Evolutionary conservation across 2,888 invertebrate genomes (phyloP), one percentile per base, ranked within the genome.

Genomic region (Drosophila mayaguana): DNA sequence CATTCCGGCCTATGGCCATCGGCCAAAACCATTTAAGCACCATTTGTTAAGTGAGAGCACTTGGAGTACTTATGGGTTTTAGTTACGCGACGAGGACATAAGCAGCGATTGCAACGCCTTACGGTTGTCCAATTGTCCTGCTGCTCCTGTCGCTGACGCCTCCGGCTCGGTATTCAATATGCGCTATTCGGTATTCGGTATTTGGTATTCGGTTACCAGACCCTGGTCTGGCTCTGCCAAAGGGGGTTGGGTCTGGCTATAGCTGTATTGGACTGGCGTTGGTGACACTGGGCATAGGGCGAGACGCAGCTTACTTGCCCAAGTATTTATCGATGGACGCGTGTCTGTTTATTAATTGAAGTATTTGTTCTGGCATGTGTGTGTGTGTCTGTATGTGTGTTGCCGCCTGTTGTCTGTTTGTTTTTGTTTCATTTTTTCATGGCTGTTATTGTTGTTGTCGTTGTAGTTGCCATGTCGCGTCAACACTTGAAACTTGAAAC

Each of bases 281-380:
- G 48, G 1, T n/a, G 6, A 12, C 34, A 20, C 55, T 73, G 81
- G 32, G 18, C 34, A 46, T 64, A 43, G 78, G 63, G 67, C 59
- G 48, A 53, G 53, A n/a, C 22, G 38, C 54, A 6, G 59, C 70
- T 75, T 70, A 45, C 70, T 55, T 54, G 50, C 50, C 53, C 50
- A 59, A 68, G 62, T 84, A 83, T 89, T 87, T 89, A 83, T 89
- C 81, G 84, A 89, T 87, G 87, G 84, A 82, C 86, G 86, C 86
- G 86, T 87, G 89, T 81, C 86, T 88, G 81, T 87, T 89, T 87
- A 87, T 87, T 87, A 87, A 87, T 87, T 87, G 89, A 87, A 87
- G 89, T 86, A 89, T 86, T 89, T 86, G 89, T 86, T 82, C 77
- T 50, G 59, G 74, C 66, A 51, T 76, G 60, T 65, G 63, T 56